Percentiles rank a stretch among this genome's conserved stretches.
These are phyloP conservation scores for Lepidochrysops patricia DNA, from an alignment of 2,888 invertebrate species.

Conservation along the genomic window DNA sequence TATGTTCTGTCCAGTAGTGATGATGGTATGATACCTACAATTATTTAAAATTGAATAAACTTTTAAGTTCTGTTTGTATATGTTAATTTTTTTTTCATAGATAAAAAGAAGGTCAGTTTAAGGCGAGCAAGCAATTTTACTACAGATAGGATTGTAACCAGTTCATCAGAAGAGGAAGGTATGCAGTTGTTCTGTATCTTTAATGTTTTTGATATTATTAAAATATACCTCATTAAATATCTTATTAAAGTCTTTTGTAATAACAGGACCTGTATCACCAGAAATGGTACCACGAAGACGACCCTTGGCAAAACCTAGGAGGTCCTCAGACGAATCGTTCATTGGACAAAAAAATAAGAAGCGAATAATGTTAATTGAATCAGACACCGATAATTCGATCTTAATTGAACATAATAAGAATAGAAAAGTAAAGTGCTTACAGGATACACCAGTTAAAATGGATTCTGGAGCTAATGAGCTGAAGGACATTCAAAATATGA, in stretches of 20 bases:
- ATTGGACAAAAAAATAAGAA: slow-evolving; percentile 45
- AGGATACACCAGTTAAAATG: slow-evolving; percentile 54
- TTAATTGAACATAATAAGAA: slow-evolving; percentile 47
- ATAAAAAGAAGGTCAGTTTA: slow-evolving; percentile 36
- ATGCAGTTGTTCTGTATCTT: slow-evolving; percentile 4
- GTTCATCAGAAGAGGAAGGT: slow-evolving; percentile 51
- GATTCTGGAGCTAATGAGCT: slow-evolving; percentile 17
- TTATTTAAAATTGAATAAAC: slow-evolving; percentile 18
- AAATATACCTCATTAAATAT: not conserved
- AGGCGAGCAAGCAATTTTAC: slow-evolving; percentile 33
- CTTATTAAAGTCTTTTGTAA: not conserved
- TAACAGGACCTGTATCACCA: slow-evolving; percentile 40
- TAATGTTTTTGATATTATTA: not conserved
- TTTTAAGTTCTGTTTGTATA: not conserved
- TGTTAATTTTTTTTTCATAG: slow-evolving; percentile 25
- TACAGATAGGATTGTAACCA: slow-evolving; percentile 37
- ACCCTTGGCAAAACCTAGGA: slow-evolving; percentile 31
- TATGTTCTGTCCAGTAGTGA: slow-evolving; percentile 45
- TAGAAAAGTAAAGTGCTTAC: slow-evolving; percentile 45
- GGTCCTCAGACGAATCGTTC: slow-evolving; percentile 34
- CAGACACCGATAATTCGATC: slow-evolving; percentile 61
- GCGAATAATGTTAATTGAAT: slow-evolving; percentile 50
- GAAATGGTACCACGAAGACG: slow-evolving; percentile 48
- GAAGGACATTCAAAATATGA: slow-evolving; percentile 23
- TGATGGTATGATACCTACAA: slow-evolving; percentile 39